phyloP scores from a whole-genome alignment of 2,113 vertebrate species.

The Gasterosteus aculeatus region DNA sequence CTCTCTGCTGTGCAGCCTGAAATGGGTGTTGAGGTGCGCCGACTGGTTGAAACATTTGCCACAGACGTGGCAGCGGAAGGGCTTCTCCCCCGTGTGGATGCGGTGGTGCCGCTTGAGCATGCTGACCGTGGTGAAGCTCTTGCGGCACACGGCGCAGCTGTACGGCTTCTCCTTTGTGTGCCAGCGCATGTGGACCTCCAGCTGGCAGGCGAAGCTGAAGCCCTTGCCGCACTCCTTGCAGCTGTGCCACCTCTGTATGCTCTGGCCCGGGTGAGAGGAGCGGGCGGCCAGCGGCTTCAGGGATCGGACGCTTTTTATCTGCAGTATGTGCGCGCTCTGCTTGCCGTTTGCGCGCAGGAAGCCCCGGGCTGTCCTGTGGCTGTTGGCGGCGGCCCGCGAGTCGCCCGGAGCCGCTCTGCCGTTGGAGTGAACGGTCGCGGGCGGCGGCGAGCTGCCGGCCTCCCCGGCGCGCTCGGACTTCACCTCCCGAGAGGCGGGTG shows the following conservation, averaged over 20 bases:
- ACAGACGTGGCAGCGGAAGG: conserved; percentile 75
- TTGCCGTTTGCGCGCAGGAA: conserved; percentile 29
- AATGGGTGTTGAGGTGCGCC: conserved; percentile 78
- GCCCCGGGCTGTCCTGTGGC: conserved; percentile 4
- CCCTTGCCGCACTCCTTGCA: conserved; percentile 74
- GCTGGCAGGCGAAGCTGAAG: conserved; percentile 78
- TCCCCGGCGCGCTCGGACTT: conserved; percentile 44
- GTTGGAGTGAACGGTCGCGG: not conserved
- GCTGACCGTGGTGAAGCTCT: conserved; percentile 77
- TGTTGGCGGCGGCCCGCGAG: not conserved
- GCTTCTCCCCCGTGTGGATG: conserved; percentile 79
- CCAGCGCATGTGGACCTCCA: conserved; percentile 80
- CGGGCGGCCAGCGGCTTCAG: conserved; percentile 30
- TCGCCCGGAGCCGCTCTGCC: conserved; percentile 7
- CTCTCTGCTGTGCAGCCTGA: conserved; percentile 74
- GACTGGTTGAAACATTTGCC: conserved; percentile 80
- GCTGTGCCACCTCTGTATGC: conserved; percentile 71
- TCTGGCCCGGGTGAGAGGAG: conserved; percentile 42
- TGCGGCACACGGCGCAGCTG: conserved; percentile 70
- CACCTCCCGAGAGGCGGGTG: conserved; percentile 8
- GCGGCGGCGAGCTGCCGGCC: conserved; percentile 1
- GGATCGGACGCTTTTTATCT: conserved; percentile 44
- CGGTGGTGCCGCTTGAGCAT: conserved; percentile 78
- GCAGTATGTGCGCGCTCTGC: conserved; percentile 20
- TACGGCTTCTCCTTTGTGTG: conserved; percentile 79